These are phyloP conservation scores for Brachycybe producta DNA, from an alignment of 2,888 invertebrate species.

Conservation along the genomic window DNA sequence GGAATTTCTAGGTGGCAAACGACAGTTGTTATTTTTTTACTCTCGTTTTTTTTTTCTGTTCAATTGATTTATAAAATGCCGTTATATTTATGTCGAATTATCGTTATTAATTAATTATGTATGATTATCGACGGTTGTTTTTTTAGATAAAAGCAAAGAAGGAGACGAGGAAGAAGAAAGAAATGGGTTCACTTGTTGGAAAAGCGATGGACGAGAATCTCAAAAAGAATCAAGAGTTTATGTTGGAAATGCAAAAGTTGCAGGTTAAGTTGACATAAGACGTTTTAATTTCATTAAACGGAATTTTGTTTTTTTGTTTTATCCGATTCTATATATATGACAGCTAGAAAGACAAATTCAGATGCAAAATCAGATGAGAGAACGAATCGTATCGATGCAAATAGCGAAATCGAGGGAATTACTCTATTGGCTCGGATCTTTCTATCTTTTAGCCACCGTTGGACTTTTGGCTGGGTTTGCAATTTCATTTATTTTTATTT, in stretches of 20 bases:
- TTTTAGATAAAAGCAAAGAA: too few relatives aligned
- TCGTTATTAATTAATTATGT: too few relatives aligned
- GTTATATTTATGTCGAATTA: too few relatives aligned
- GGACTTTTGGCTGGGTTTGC: conserved; percentile 33
- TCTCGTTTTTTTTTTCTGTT: too few relatives aligned
- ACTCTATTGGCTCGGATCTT: conserved; percentile 56
- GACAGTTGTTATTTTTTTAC: too few relatives aligned
- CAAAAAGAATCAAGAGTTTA: conserved; percentile 54
- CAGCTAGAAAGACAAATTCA: conserved; percentile 66
- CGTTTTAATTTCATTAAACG: background rate
- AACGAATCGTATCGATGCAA: conserved; percentile 55
- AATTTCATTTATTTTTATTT: background rate
- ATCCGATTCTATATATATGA: too few relatives aligned
- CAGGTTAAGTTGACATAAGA: conserved; percentile 40
- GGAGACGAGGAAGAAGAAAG: too few relatives aligned
- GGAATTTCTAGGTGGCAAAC: too few relatives aligned
- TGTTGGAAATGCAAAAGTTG: conserved; percentile 50
- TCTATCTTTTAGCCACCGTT: conserved; percentile 46
- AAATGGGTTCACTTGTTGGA: conserved; percentile 48
- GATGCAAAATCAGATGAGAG: conserved; percentile 63
- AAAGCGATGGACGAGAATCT: conserved; percentile 53
- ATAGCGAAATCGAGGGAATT: conserved; percentile 57
- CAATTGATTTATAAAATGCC: too few relatives aligned
- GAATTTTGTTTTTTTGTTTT: conserved; percentile 12
- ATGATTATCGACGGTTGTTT: too few relatives aligned